Base-by-base conservation (phyloP, 92 coral and sea anemone genomes). In the Hydrozoanthus gracilis region DNA sequence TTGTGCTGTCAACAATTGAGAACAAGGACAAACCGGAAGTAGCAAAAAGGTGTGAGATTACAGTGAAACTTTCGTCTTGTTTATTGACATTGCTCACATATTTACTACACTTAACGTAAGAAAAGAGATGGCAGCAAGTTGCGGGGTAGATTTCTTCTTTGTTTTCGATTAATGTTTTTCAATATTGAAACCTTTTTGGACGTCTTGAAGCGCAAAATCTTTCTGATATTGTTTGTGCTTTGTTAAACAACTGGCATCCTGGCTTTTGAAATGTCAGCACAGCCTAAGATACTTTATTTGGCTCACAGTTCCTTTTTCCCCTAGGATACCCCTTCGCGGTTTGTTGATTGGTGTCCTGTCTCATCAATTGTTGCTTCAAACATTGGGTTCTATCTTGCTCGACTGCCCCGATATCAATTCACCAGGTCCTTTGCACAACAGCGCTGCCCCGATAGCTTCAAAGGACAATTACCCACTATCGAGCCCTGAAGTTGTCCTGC, bases 301-400 rank as follows among this genome's bases (percentile, higher is more conserved):
- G 39, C 39, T 27, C 39, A 27, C 39, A 27, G 17, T 62, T 62
- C 68, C 17, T 16, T 62, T 14, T 14, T 68, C 4, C 70, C 79
- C 74, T 86, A 97, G 99, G 91, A 91, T 97, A 35, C 93, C 99
- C 69, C 94, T 97, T 15, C 93, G 99, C 51, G 96, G 95, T 16
- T 90, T 97, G 8, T 87, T 97, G 49, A 95, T 97, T 51, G 95
- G 99, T 65, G 91, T 97, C 51, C 94, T 97, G 15, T 92, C 99
- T 39, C 99, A 97, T 78, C 99, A 97, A 89, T 93, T 97, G 61
- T 86, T 97, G 45, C 94, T 97, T 11, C 98, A 97, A 79, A 93
- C 99, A 18, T 92, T 97, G 51, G 95, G 99, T 69, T 93, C 98
- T 74, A 87, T 97, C 54, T 93, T 97, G 49, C 93, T 97, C n/a